Conservation (phyloP, 2,113 vertebrate species). For the Rhinopomastus cyanomelas region DNA sequence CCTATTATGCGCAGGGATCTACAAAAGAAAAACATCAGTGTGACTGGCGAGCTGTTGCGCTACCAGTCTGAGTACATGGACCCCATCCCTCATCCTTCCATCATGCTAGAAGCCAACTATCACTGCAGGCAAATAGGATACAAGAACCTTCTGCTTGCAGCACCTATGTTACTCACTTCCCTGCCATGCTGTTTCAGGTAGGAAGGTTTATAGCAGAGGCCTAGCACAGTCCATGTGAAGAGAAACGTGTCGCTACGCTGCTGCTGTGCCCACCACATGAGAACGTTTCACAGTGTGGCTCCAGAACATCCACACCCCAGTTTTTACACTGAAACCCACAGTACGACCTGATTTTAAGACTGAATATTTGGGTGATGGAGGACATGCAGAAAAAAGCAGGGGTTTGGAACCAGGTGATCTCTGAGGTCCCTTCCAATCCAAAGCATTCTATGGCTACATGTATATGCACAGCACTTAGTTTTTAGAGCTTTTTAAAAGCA, state of each 20-base stretch:
- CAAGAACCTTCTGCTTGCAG: neutral
- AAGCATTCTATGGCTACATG: too few relatives aligned
- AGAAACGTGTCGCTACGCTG: neutral
- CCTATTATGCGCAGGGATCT: neutral
- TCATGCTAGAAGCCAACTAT: neutral
- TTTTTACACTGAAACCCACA: neutral
- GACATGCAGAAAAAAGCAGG: neutral
- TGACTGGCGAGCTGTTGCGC: neutral
- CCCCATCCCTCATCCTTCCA: neutral
- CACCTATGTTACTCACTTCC: neutral
- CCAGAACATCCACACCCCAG: neutral
- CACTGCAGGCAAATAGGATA: neutral
- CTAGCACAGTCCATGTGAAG: neutral
- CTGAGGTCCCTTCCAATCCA: too few relatives aligned
- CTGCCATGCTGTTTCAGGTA: neutral
- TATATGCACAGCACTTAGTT: neutral
- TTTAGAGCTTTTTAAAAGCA: neutral
- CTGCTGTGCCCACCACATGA: neutral
- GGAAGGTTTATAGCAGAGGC: neutral
- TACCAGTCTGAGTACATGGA: neutral
- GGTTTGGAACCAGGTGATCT: neutral
- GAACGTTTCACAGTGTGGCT: neutral
- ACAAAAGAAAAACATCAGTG: neutral
- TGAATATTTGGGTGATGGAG: neutral
- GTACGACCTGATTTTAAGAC: neutral